phyloP scores from a whole-genome alignment of 2,113 vertebrate species.

The Chaetodon auriga region DNA sequence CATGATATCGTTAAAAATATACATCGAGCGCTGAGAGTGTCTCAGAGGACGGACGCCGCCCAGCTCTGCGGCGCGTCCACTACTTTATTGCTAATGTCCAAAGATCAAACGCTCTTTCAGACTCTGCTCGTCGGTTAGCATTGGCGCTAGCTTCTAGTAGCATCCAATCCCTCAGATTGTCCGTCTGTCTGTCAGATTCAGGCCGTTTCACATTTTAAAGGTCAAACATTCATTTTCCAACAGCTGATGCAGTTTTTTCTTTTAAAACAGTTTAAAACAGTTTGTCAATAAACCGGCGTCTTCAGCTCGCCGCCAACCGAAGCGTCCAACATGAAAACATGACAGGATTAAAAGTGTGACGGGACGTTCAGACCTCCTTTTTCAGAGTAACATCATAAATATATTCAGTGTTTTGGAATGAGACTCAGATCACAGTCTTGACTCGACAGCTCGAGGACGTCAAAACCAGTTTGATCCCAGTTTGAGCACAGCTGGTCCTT shows the following conservation, averaged over 20 bases:
- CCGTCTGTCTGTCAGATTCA: conserved; percentile 1
- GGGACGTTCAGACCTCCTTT: no score
- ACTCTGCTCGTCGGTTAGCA: neutral
- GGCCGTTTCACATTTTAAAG: conserved; percentile 62
- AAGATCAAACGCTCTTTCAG: neutral
- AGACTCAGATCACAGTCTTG: no score
- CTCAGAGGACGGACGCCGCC: conserved; percentile 22
- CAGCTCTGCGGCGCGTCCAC: conserved; percentile 59
- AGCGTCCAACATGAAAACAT: no score
- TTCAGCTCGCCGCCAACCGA: no score
- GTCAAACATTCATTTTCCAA: conserved; percentile 51
- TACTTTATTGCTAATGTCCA: conserved; percentile 66
- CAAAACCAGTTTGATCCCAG: no score
- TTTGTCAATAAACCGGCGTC: no score
- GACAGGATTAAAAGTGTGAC: no score
- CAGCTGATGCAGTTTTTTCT: neutral
- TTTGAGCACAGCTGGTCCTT: no score
- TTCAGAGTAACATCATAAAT: no score
- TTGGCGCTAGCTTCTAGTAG: neutral
- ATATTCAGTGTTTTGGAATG: no score
- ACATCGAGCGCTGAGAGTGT: conserved; percentile 39
- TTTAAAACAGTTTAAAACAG: no score
- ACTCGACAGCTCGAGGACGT: no score
- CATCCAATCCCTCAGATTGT: conserved; percentile 30
- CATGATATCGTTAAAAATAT: conserved; percentile 43